phyloP scores from a whole-genome alignment of 2,888 invertebrate genomes.

The Glaucopsyche alexis region DNA sequence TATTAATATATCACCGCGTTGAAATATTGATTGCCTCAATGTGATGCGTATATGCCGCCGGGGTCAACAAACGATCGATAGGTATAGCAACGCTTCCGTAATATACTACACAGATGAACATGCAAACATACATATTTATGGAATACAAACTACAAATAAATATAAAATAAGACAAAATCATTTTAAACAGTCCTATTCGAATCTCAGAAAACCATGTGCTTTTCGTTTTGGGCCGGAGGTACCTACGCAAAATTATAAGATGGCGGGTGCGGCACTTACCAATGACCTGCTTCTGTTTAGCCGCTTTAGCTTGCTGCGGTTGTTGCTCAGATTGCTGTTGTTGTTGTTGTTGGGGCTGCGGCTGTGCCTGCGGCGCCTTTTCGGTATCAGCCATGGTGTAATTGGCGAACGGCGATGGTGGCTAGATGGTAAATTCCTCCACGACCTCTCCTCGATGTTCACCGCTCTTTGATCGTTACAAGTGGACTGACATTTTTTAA shows the following conservation, averaged over 20 bases:
- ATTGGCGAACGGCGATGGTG: constrained; percentile 88
- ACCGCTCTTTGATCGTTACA: constrained; percentile 80
- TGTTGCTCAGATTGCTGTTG: constrained; percentile 85
- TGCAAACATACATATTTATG: not conserved
- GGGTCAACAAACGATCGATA: constrained; percentile 64
- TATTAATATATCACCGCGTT: constrained; percentile 39
- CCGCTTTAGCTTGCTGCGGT: constrained; percentile 82
- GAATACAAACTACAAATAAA: not conserved
- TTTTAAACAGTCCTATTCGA: constrained; percentile 28
- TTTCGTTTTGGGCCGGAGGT: constrained; percentile 59
- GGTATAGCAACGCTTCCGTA: constrained; percentile 42
- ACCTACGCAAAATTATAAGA: constrained; percentile 66
- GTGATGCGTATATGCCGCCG: constrained; percentile 46
- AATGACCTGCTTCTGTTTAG: constrained; percentile 92
- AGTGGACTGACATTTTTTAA: constrained; percentile 44
- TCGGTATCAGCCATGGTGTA: constrained; percentile 98
- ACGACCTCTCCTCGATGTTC: constrained; percentile 88
- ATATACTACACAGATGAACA: constrained; percentile 23
- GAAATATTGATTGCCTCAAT: constrained; percentile 53
- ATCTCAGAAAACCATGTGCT: constrained; percentile 61
- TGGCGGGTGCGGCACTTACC: constrained; percentile 83
- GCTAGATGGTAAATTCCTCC: constrained; percentile 86
- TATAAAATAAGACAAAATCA: not conserved
- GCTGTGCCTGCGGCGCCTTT: constrained; percentile 87
- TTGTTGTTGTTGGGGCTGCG: constrained; percentile 80